Percentiles rank a stretch among this genome's conserved stretches.
Evolutionary conservation across 2,113 vertebrate species (phyloP).

Genomic region (Zapornia atra): DNA sequence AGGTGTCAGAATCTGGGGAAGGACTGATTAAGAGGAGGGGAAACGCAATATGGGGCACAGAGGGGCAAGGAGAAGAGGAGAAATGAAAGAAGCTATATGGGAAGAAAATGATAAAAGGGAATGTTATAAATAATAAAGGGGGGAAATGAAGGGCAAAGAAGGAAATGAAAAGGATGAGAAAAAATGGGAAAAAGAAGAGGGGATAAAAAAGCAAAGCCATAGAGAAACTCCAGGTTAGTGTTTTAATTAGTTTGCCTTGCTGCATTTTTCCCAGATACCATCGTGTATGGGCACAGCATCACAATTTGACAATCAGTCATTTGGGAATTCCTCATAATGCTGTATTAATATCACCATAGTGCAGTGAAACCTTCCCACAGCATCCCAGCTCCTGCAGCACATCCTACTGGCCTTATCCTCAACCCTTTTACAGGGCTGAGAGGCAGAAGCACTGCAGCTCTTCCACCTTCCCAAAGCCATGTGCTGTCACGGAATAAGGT

Average conservation of each 20-base stretch:
- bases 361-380: neutral
- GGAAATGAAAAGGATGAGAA: neutral
- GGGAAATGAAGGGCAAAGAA: neutral
- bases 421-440: neutral
- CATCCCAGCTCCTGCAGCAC: neutral
- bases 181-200: neutral
- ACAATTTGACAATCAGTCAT: neutral
- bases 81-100: neutral
- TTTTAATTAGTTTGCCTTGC: neutral
- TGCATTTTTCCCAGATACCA: neutral
- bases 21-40: neutral
- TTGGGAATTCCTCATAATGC: neutral
- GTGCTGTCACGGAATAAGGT: rapidly evolving
- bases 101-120: neutral
- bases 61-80: neutral
- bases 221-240: neutral
- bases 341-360: neutral
- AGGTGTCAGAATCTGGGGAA: neutral
- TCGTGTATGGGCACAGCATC: neutral
- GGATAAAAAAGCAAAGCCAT: neutral
- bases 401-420: neutral
- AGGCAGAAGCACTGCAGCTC: neutral
- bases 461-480: neutral
- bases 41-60: neutral
- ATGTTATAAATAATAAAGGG: constrained; percentile 6